Evolutionary conservation across 2,797 vertebrate species (phyloP).

Genomic region (Glossophaga mutica): DNA sequence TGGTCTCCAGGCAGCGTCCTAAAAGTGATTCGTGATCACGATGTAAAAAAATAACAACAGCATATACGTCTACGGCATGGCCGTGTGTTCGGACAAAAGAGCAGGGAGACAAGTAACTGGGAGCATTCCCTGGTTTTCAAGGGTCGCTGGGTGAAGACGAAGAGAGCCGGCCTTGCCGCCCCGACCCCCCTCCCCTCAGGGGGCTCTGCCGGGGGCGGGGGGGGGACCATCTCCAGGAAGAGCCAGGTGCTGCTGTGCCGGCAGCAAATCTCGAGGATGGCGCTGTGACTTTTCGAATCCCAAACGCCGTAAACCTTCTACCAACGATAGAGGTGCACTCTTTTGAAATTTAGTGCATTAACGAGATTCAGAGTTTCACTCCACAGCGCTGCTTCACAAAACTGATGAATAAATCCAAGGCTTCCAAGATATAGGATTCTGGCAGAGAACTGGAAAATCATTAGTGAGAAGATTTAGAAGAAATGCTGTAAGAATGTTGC

Average conservation of each 20-base stretch:
- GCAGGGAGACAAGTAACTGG: not conserved
- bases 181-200: not conserved
- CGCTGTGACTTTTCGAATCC: not conserved
- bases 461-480: rapidly evolving
- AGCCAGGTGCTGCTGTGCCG: not conserved
- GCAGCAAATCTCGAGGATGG: not conserved
- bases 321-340: not conserved
- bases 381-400: not conserved
- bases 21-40: not conserved
- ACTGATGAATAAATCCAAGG: not conserved
- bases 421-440: not conserved
- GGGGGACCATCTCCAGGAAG: not conserved
- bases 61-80: not conserved
- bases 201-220: not conserved
- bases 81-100: not conserved
- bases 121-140: not conserved
- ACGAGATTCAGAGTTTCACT: not conserved
- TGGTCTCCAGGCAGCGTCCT: not conserved
- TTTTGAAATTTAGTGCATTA: not conserved
- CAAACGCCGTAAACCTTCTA: not conserved
- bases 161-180: rapidly evolving
- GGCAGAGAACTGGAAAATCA: not conserved
- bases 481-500: not conserved
- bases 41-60: not conserved
- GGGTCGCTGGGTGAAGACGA: not conserved